Evolutionary conservation across 2,888 invertebrate species (phyloP).

Genomic region (Andrena praecox): DNA sequence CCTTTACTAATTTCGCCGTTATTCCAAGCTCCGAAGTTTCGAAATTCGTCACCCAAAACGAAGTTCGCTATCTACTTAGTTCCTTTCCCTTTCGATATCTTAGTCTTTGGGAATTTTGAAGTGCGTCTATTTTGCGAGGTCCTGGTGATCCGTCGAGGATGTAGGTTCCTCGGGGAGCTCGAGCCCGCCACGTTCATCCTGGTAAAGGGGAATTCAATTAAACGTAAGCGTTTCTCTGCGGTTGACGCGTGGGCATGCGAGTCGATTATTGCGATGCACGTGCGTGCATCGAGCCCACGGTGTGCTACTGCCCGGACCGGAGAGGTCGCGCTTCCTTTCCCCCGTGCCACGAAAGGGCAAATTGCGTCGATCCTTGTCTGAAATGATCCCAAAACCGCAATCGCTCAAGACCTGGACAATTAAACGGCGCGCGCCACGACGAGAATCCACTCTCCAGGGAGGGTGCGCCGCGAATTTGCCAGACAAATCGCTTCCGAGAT

Average conservation of each 20-base stretch:
- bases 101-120: too few relatives aligned
- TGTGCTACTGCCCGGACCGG: slow-evolving; percentile 38
- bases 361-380: slow-evolving; percentile 74
- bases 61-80: too few relatives aligned
- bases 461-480: slow-evolving; percentile 18
- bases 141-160: neutral
- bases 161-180: neutral
- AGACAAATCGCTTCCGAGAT: slow-evolving; percentile 15
- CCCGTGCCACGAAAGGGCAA: slow-evolving; percentile 57
- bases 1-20: too few relatives aligned
- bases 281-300: slow-evolving; percentile 40
- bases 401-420: slow-evolving; percentile 72
- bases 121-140: neutral
- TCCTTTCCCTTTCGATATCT: too few relatives aligned
- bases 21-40: too few relatives aligned
- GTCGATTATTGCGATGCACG: slow-evolving; percentile 51
- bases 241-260: slow-evolving; percentile 76
- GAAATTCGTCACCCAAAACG: too few relatives aligned
- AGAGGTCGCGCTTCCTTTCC: slow-evolving; percentile 51
- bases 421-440: slow-evolving; percentile 66
- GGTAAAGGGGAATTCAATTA: slow-evolving; percentile 77
- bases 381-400: slow-evolving; percentile 74
- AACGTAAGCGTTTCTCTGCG: slow-evolving; percentile 76
- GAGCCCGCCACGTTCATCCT: neutral
- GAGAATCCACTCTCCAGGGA: slow-evolving; percentile 36